Percentiles rank a stretch among this genome's conserved stretches.
Evolutionary conservation across 2,797 vertebrate species (phyloP).

Genomic region (Scolopax bukidnonensis): DNA sequence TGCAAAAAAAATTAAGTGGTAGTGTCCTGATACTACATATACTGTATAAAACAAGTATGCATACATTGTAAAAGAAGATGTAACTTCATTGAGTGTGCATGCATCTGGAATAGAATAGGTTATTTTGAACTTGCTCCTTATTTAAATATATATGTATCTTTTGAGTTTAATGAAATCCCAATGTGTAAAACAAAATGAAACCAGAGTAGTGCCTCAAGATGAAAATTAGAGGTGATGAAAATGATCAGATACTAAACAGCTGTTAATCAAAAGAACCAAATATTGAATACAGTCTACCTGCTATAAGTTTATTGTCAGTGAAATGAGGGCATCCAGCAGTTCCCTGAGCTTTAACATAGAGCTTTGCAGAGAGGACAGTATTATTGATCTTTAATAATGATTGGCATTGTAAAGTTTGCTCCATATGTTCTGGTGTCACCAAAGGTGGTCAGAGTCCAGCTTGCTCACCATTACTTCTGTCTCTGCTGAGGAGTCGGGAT

Average conservation of each 20-base stretch:
- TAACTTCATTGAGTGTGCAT: fast-evolving
- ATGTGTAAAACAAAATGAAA: not conserved
- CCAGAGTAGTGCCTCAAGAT: not conserved
- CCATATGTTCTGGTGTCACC: not conserved
- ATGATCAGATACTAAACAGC: not conserved
- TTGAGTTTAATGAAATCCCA: not conserved
- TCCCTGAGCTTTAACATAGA: not conserved
- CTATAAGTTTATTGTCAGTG: not conserved
- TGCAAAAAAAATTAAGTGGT: fast-evolving
- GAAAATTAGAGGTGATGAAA: not conserved
- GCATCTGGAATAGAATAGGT: not conserved
- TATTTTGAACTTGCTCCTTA: not conserved
- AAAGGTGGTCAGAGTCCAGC: not conserved
- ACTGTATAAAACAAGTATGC: not conserved
- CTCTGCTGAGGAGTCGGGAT: not conserved
- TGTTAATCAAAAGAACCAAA: not conserved
- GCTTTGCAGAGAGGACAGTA: not conserved
- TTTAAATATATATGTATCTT: not conserved
- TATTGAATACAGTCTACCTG: not conserved
- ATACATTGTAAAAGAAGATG: not conserved
- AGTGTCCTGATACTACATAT: fast-evolving
- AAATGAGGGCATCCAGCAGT: not conserved
- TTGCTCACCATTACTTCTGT: not conserved
- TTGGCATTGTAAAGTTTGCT: not conserved
- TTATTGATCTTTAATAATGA: not conserved